A percentile compares a stretch with the other conserved stretches of the same genome.
Evolutionary conservation across 2,888 invertebrate species (phyloP).

Genomic region (Heteropelma amictum): DNA sequence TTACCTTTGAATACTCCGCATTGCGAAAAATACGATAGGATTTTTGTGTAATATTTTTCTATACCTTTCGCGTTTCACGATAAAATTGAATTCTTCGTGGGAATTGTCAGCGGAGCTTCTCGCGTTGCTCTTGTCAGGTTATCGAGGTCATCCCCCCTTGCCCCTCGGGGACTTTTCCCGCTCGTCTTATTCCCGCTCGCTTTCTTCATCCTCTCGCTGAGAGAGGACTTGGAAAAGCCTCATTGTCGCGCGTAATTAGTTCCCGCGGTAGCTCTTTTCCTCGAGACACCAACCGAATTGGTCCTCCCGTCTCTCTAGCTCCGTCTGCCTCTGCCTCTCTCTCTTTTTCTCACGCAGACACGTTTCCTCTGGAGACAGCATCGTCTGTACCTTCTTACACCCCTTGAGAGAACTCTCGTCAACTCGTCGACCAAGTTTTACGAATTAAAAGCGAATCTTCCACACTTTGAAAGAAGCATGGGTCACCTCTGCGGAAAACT

Average conservation of each 20-base stretch:
- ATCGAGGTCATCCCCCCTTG: conserved; percentile 38
- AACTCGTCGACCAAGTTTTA: conserved; percentile 41
- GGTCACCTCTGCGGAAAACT: conserved; percentile 16
- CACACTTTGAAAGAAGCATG: not conserved
- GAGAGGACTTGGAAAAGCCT: conserved; percentile 37
- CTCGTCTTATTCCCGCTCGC: conserved; percentile 1
- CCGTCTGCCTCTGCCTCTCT: not conserved
- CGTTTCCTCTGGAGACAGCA: not conserved
- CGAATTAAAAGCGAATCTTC: conserved; percentile 46
- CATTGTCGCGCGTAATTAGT: conserved; percentile 53
- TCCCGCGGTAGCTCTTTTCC: conserved; percentile 46
- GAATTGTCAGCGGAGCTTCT: not conserved
- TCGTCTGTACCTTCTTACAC: conserved; percentile 28
- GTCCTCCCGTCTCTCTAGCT: conserved; percentile 5
- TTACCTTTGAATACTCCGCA: not conserved
- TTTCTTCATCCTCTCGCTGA: conserved; percentile 18
- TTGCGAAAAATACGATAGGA: not conserved
- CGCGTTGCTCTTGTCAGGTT: conserved; percentile 20
- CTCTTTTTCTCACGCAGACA: not conserved
- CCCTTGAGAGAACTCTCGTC: conserved; percentile 19
- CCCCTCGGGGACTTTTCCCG: not conserved
- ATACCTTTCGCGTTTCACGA: not conserved
- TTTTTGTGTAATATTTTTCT: not conserved
- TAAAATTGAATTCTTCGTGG: not conserved
- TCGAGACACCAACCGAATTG: conserved; percentile 27